These are phyloP conservation scores for Globodera rostochiensis DNA, from an alignment of 1,140 invertebrate species.

Conservation along the genomic window DNA sequence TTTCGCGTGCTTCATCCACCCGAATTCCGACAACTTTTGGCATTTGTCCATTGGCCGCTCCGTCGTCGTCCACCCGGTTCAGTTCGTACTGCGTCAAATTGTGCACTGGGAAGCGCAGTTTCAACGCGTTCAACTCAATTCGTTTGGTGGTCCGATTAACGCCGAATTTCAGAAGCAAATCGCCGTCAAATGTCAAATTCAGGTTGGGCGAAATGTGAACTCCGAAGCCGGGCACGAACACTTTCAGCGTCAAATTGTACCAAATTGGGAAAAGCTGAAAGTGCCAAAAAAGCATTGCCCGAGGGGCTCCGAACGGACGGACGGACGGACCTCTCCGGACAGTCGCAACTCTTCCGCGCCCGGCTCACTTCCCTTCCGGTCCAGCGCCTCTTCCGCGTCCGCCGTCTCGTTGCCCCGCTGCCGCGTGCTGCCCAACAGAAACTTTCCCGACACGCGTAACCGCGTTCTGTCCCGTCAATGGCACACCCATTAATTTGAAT, in stretches of 20 bases:
- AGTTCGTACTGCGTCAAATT: constrained; percentile 14
- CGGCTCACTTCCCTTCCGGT: constrained; percentile 19
- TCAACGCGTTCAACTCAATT: constrained; percentile 55
- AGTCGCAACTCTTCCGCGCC: constrained; percentile 48
- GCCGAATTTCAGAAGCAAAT: constrained; percentile 47
- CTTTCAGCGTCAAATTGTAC: constrained; percentile 53
- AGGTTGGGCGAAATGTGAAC: constrained; percentile 42
- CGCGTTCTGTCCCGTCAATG: constrained; percentile 8
- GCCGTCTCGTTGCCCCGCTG: constrained; percentile 12
- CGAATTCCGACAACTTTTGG: constrained; percentile 10
- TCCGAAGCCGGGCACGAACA: constrained; percentile 54
- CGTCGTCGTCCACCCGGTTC: constrained; percentile 13
- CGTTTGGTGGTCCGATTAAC: constrained; percentile 40
- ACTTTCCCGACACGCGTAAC: constrained; percentile 19
- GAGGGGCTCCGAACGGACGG: background rate
- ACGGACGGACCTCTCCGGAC: constrained; percentile 31
- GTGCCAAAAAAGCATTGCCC: background rate
- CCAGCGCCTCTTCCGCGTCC: background rate
- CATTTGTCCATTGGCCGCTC: background rate
- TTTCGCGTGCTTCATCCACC: constrained; percentile 22
- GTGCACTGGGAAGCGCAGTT: constrained; percentile 36
- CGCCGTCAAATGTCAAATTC: constrained; percentile 55
- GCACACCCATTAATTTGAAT: background rate
- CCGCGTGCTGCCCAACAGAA: background rate
- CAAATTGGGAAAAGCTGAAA: constrained; percentile 44